Percentiles rank a stretch among this genome's conserved stretches.
Conservation (phyloP, 2,113 vertebrate species). For the Melanerpes aurifrons region DNA sequence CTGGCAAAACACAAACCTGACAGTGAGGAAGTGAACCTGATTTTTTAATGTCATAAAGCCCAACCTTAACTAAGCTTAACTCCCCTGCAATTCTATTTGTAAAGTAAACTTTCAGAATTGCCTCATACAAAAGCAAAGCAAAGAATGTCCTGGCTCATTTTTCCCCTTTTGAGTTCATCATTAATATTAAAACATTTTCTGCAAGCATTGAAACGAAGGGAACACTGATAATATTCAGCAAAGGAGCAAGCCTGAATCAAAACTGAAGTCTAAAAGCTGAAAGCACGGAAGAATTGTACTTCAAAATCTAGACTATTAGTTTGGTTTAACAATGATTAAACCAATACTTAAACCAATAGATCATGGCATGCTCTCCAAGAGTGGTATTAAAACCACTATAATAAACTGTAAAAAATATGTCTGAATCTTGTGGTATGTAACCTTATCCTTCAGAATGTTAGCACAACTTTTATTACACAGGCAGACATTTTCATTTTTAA, state of each 20-base stretch:
- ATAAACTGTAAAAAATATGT: neutral
- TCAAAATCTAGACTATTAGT: neutral
- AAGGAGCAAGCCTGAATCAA: neutral
- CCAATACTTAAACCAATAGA: neutral
- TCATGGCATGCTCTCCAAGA: neutral
- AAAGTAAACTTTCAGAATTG: neutral
- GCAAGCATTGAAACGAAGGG: neutral
- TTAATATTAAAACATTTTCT: neutral
- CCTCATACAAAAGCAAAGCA: neutral
- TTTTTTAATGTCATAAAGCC: neutral
- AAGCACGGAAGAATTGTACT: neutral
- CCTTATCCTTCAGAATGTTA: slow-evolving; percentile 33
- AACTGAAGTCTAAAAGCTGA: neutral
- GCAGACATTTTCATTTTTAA: slow-evolving; percentile 16
- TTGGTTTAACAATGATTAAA: slow-evolving; percentile 21
- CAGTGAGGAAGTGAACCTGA: neutral
- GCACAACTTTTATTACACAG: neutral
- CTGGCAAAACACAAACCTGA: neutral
- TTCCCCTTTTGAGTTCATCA: neutral
- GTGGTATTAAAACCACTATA: neutral
- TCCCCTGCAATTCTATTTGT: neutral
- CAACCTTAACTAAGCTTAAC: neutral
- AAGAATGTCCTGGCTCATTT: neutral
- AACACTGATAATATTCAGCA: neutral
- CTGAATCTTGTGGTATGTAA: neutral